Conservation (phyloP, 2,888 invertebrate species). For the Macrophya alboannulata region DNA sequence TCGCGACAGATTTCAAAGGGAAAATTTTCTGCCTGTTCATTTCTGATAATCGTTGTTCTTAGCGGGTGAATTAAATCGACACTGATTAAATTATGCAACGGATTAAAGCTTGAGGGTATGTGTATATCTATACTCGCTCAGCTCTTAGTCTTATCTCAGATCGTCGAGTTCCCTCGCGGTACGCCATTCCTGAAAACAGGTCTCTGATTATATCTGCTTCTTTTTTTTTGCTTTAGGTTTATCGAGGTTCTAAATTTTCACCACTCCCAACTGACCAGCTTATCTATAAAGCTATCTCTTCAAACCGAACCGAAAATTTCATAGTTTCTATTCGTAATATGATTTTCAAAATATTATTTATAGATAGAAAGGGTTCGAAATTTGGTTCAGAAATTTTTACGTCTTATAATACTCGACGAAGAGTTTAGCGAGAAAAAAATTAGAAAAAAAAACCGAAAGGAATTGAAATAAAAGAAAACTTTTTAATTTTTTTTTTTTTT, state of each 20-base stretch:
- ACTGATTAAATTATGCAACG: constrained; percentile 5
- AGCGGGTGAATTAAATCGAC: constrained; percentile 34
- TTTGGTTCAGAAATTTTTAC: neutral
- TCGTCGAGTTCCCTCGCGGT: constrained; percentile 24
- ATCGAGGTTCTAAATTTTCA: constrained; percentile 45
- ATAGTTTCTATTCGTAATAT: neutral
- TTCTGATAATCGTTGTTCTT: neutral
- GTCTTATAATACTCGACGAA: neutral
- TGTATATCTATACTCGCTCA: neutral
- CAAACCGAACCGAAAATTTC: neutral
- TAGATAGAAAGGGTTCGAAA: neutral
- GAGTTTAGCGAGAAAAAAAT: neutral
- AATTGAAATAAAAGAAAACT: neutral
- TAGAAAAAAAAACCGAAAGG: neutral
- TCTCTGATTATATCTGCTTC: constrained; percentile 48
- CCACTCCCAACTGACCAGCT: neutral
- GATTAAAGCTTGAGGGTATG: constrained; percentile 12
- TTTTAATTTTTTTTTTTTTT: neutral
- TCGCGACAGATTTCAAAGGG: neutral
- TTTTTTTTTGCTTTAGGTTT: constrained; percentile 28
- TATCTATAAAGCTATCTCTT: constrained; percentile 35
- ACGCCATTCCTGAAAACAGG: constrained; percentile 40
- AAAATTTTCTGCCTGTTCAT: neutral
- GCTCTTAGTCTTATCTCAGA: constrained; percentile 32
- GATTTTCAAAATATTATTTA: neutral